Evolutionary conservation across 2,888 invertebrate genomes (phyloP).

Genomic region (Lacanobia wlatinum): DNA sequence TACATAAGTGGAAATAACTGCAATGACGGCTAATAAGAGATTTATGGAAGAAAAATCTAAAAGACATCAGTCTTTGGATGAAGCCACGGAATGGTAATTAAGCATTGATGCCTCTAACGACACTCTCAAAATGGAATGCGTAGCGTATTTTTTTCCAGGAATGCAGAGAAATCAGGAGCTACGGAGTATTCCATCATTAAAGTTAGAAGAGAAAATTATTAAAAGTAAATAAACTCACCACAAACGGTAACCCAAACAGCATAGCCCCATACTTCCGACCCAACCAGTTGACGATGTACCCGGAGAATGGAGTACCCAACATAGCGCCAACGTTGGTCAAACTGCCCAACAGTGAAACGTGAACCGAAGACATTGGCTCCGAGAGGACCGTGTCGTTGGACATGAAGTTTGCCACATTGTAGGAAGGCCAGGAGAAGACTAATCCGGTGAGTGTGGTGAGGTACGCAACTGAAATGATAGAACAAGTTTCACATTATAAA

Average conservation of each 20-base stretch:
- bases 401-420: conserved; percentile 77
- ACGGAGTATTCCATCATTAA: not conserved
- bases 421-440: conserved; percentile 83
- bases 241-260: conserved; percentile 79
- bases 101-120: too few relatives aligned
- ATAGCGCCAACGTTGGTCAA: conserved; percentile 79
- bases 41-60: too few relatives aligned
- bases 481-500: not conserved
- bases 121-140: too few relatives aligned
- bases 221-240: conserved; percentile 58
- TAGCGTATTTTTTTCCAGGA: too few relatives aligned
- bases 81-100: too few relatives aligned
- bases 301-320: conserved; percentile 76
- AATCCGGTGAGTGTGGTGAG: conserved; percentile 77
- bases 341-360: conserved; percentile 79
- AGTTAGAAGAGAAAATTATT: not conserved
- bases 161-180: too few relatives aligned
- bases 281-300: conserved; percentile 73
- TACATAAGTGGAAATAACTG: too few relatives aligned
- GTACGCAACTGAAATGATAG: conserved; percentile 74
- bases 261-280: conserved; percentile 81
- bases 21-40: too few relatives aligned
- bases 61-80: too few relatives aligned
- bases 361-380: conserved; percentile 74
- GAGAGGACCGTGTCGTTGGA: conserved; percentile 78